Conservation (phyloP, 1,140 invertebrate species). For the Marisa cornuarietis region DNA sequence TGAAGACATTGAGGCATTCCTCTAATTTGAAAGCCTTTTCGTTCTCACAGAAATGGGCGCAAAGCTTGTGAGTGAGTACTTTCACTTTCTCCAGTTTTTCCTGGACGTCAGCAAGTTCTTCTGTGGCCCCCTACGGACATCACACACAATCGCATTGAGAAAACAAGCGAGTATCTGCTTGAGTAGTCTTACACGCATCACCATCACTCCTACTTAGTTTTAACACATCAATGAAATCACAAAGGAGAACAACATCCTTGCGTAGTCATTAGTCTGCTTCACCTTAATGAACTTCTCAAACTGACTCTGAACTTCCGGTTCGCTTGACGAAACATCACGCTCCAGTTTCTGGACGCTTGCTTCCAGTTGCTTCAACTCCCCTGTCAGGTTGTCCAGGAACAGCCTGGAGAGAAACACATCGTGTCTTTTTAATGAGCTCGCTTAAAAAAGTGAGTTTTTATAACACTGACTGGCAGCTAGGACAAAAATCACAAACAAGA, state of each 20-base stretch:
- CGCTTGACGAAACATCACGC: conserved; percentile 80
- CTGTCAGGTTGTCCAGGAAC: conserved; percentile 89
- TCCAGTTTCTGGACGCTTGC: conserved; percentile 81
- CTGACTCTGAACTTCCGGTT: conserved; percentile 85
- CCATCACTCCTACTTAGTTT: too few relatives aligned
- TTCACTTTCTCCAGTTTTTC: conserved; percentile 85
- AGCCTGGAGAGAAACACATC: conserved; percentile 71
- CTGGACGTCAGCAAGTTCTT: conserved; percentile 81
- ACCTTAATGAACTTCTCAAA: conserved; percentile 89
- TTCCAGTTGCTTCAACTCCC: conserved; percentile 86
- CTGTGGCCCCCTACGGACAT: conserved; percentile 65
- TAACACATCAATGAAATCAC: too few relatives aligned
- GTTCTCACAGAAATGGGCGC: conserved; percentile 62
- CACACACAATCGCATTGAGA: not conserved
- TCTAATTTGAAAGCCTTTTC: conserved; percentile 62
- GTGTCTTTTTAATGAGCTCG: too few relatives aligned
- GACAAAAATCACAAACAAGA: too few relatives aligned
- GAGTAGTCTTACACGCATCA: too few relatives aligned
- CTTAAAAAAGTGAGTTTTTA: too few relatives aligned
- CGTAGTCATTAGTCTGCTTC: conserved; percentile 25
- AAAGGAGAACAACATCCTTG: too few relatives aligned
- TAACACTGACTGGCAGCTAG: too few relatives aligned
- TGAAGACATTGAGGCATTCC: conserved; percentile 60
- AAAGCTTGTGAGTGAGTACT: conserved; percentile 60
- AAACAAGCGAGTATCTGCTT: not conserved